Evolutionary conservation across 2,888 invertebrate genomes (phyloP), one percentile per base, ranked within the genome.

Genomic region (Sepioteuthis lessoniana): DNA sequence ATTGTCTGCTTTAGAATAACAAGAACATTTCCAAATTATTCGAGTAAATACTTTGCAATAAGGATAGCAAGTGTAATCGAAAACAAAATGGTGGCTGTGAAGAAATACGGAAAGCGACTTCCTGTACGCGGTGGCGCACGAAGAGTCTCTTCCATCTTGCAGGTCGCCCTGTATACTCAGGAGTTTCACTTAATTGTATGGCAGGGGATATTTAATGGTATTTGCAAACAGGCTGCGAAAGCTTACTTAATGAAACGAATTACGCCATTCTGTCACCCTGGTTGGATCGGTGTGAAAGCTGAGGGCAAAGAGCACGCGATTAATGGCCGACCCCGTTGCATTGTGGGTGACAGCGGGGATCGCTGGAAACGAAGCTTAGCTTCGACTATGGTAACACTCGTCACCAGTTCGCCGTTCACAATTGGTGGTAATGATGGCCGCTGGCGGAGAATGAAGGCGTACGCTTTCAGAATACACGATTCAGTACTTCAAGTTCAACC

Each of bases 361-460:
- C n/a, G 76, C 35, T n/a, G n/a, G 76, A 76, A 76, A n/a, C 35
- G n/a, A 76, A 76, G 76, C n/a, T 76, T 10, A 76, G n/a, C 76
- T 35, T n/a, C 76, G 1, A 76, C 76, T 76, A n/a, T n/a, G 76
- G 76, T 19, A n/a, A 76, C 76, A 76, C n/a, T 76, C 76, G n/a
- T 76, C 76, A 76, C n/a, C n/a, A 16, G 76, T n/a, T 76, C 76
- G 13, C n/a, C 13, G 76, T 76, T 76, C 76, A 76, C 76, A 76
- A 76, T 76, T 76, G 76, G 76, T 76, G 76, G 76, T 76, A 76
- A 76, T 76, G 76, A 76, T 76, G 76, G 76, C 76, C 76, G n/a
- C n/a, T 76, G 76, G 76, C 76, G n/a, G 76, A 35, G n/a, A n/a
- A 76, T 10, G 76, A 16, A 76, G n/a, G n/a, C n/a, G 76, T 76